A percentile compares a stretch with the other conserved stretches of the same genome.
Conservation (phyloP, 2,888 invertebrate species). For the Trachelus tabidus region DNA sequence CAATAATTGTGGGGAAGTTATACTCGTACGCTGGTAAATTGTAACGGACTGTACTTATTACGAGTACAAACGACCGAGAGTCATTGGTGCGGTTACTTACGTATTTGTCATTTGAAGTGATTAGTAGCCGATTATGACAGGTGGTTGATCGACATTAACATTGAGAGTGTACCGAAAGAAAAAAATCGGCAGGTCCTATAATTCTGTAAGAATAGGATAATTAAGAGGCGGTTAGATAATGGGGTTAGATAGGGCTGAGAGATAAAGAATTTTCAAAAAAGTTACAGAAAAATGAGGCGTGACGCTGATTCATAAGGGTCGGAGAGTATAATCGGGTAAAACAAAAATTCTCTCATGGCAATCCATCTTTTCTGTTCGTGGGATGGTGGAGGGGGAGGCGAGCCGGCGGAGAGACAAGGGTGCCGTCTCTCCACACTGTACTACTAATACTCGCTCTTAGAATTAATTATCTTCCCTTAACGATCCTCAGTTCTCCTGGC, state of each 20-base stretch:
- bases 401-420: neutral
- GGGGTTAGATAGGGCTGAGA: neutral
- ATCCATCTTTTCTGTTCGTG: constrained; percentile 16
- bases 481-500: constrained; percentile 19
- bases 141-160: neutral
- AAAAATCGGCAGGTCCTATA: neutral
- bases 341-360: constrained; percentile 26
- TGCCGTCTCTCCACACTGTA: constrained; percentile 14
- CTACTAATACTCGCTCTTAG: constrained; percentile 34
- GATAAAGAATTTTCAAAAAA: neutral
- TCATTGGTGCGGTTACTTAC: neutral
- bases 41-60: neutral
- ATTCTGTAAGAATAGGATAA: neutral
- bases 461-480: constrained; percentile 41
- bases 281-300: neutral
- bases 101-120: neutral
- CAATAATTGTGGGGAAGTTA: neutral
- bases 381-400: neutral
- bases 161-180: neutral
- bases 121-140: neutral
- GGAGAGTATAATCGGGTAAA: constrained; percentile 24
- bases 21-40: neutral
- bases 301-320: neutral
- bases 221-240: neutral
- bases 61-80: neutral